Evolutionary conservation across 2,888 invertebrate genomes (phyloP), one percentile per base, ranked within the genome.

Genomic region (Mactromeris polynyma): DNA sequence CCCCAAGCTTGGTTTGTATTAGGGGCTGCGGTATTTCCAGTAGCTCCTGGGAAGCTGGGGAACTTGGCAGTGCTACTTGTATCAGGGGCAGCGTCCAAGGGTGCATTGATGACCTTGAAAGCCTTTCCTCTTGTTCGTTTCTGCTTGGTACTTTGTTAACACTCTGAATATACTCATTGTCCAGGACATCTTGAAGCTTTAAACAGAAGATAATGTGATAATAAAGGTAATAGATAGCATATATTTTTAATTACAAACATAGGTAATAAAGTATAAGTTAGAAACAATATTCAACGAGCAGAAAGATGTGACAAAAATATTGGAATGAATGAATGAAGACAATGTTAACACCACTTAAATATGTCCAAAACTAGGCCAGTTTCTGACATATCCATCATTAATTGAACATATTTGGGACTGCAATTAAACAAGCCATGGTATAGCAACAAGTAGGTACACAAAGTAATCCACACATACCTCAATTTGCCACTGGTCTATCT

Each of bases 401-500:
- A n/a, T n/a, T n/a, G n/a, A n/a, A n/a, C n/a, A n/a, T n/a, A n/a
- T n/a, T n/a, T n/a, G n/a, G n/a, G n/a, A n/a, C n/a, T n/a, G n/a
- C n/a, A n/a, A n/a, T n/a, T n/a, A n/a, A n/a, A n/a, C n/a, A n/a
- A n/a, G n/a, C n/a, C n/a, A n/a, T n/a, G n/a, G n/a, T n/a, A n/a
- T n/a, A n/a, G n/a, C n/a, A n/a, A n/a, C n/a, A n/a, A n/a, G n/a
- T n/a, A n/a, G n/a, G n/a, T n/a, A n/a, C n/a, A n/a, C n/a, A n/a
- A n/a, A n/a, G 11, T 46, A 7, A 9, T 2, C 46, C n/a, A 26
- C n/a, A 89, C 93, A 81, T 79, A 95, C 95, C 94, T 91, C 94
- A 95, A 91, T 95, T 94, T 14, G 93, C 88, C 38, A 93, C 80
- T 6, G 96, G 96, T 80, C 96, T 94, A 92, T 99, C 99, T 2